Conservation (phyloP, 2,888 invertebrate genomes). For the Drosophila helvetica region DNA sequence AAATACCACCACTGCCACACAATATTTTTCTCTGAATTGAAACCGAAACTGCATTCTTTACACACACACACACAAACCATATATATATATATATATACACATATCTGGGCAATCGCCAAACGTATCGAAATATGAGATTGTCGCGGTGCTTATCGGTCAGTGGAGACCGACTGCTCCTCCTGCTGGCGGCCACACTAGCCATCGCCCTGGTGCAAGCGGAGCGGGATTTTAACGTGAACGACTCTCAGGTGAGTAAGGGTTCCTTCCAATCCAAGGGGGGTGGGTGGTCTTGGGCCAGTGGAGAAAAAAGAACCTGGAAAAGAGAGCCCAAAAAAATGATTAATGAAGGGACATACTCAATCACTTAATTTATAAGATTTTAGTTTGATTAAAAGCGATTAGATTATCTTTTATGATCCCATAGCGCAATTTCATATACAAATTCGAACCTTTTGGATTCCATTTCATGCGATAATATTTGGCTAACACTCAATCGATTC, state of each 20-base stretch:
- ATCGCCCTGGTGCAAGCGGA: constrained; percentile 65
- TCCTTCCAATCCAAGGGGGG: neutral
- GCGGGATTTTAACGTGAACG: constrained; percentile 83
- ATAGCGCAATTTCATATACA: too few species aligned
- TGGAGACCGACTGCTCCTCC: constrained; percentile 42
- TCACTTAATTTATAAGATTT: too few species aligned
- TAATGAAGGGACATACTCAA: too few species aligned
- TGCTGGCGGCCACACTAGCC: constrained; percentile 36
- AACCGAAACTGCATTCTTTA: constrained; percentile 50
- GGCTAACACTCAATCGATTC: too few species aligned
- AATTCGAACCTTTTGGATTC: too few species aligned
- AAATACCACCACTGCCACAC: constrained; percentile 31
- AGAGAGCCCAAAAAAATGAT: neutral
- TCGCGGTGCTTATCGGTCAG: constrained; percentile 53
- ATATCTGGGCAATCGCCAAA: constrained; percentile 29
- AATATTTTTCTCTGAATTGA: constrained; percentile 37
- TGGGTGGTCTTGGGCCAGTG: neutral
- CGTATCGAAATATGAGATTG: constrained; percentile 46
- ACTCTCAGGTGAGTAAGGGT: constrained; percentile 80
- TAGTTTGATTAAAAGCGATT: too few species aligned
- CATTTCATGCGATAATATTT: too few species aligned
- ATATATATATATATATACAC: constrained; percentile 32
- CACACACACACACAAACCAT: constrained; percentile 7
- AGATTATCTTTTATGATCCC: too few species aligned
- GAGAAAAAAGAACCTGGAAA: neutral